Conservation (phyloP, 2,888 invertebrate genomes). For the Vandiemenella viatica region DNA sequence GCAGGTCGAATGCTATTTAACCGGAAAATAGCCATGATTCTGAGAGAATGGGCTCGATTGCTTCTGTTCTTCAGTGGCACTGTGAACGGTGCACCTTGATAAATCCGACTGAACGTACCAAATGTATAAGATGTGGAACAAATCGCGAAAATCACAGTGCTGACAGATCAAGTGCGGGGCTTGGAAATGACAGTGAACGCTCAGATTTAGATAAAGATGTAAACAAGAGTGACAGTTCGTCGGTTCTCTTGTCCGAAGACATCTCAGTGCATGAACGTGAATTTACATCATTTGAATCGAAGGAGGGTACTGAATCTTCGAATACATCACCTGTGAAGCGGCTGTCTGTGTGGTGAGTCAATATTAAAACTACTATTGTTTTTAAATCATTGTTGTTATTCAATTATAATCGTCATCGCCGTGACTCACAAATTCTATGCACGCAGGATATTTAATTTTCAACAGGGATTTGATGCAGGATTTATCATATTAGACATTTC, state of each 20-base stretch:
- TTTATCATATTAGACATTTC: too few species aligned
- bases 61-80: constrained; percentile 87
- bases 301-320: background rate
- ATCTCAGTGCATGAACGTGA: background rate
- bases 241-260: too few species aligned
- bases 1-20: constrained; percentile 16
- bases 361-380: too few species aligned
- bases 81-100: constrained; percentile 76
- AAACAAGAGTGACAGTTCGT: too few species aligned
- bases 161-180: constrained; percentile 13
- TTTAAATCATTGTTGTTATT: too few species aligned
- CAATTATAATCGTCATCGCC: too few species aligned
- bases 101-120: constrained; percentile 71
- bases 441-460: too few species aligned
- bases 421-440: too few species aligned
- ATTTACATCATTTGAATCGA: background rate
- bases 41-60: constrained; percentile 73
- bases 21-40: constrained; percentile 32
- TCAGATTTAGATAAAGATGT: background rate
- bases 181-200: too few species aligned
- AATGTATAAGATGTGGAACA: constrained; percentile 66
- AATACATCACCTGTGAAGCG: background rate
- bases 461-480: too few species aligned
- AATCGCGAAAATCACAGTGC: constrained; percentile 12
- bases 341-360: background rate